Base-by-base conservation (phyloP, 1,140 invertebrate genomes). In the Diabrotica virgifera region DNA sequence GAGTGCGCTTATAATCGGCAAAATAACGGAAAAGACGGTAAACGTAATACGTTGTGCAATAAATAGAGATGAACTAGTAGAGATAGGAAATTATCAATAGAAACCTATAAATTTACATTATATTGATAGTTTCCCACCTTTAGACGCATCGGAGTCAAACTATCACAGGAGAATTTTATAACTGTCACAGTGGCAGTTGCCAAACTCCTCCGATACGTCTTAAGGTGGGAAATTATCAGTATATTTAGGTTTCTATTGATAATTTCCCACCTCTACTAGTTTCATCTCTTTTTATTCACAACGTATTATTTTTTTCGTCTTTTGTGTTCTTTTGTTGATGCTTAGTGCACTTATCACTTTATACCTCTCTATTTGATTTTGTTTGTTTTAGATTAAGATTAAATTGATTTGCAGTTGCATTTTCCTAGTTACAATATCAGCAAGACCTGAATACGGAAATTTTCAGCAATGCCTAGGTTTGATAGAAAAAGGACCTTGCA, bases 401-500 rank as follows among this genome's bases (percentile, higher is more conserved):
- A 11, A 13, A 11, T 36, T 70, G 24, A 60, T 56, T 38, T 62
- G 51, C 9, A n/a, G 64, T 12, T 62, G 59, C 40, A 12, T 57
- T 46, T 36, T 60, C n/a, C 11, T 70, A 24, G 60, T 61, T 60
- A 59, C 55, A 38, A 64, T 67, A 54, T 51, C 58, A 12, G 70
- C 62, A 50, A 58, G 57, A 36, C 65, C 70, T 13, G 60, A 75
- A 11, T 36, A 52, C 11, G 61, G 62, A 53, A 59, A 50, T 50
- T 63, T 60, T 3, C 65, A 67, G 36, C 73, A 70, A 13, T 79
- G 77, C 72, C 60, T 72, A 59, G 72, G 79, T 36, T 70, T 67
- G 9, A 80, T 83, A 5, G 85, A 87, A 8, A 74, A 80, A 0
- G 90, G 90, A 0, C 85, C 85, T 0, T 93, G 90, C 74, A 87